Evolutionary conservation across 2,797 vertebrate species (phyloP).

Genomic region (Lagorchestes hirsutus): DNA sequence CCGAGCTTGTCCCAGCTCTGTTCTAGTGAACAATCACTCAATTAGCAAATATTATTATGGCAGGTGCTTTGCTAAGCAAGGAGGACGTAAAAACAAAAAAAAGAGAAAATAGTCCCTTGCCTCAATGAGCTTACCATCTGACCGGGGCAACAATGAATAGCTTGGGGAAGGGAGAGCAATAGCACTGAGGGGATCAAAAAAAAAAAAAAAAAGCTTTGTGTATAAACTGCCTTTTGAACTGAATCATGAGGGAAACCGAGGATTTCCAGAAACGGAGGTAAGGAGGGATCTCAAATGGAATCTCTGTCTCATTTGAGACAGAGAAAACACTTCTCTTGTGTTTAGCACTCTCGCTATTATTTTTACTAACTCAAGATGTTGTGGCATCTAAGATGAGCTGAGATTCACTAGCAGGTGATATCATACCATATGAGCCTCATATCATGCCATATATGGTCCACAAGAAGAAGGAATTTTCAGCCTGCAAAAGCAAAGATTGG

Average conservation of each 20-base stretch:
- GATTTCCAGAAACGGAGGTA: neutral
- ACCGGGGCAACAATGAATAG: neutral
- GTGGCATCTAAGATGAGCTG: neutral
- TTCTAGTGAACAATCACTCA: neutral
- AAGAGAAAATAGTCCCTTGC: neutral
- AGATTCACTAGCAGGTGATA: neutral
- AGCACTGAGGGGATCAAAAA: neutral
- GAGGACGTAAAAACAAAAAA: neutral
- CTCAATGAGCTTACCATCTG: neutral
- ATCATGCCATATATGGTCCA: neutral
- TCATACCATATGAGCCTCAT: neutral
- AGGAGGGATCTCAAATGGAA: neutral
- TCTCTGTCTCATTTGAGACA: neutral
- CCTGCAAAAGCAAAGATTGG: neutral
- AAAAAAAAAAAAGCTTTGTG: neutral
- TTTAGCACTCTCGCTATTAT: neutral
- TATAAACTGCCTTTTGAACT: neutral
- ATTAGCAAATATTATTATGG: neutral
- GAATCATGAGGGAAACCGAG: neutral
- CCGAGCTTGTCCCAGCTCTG: neutral
- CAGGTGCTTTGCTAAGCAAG: neutral
- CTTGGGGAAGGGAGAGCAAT: neutral
- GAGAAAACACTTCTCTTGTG: neutral
- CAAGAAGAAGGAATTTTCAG: neutral
- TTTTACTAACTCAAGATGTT: neutral